Evolutionary conservation across 2,888 invertebrate species (phyloP).

Genomic region (Plusia festucae): DNA sequence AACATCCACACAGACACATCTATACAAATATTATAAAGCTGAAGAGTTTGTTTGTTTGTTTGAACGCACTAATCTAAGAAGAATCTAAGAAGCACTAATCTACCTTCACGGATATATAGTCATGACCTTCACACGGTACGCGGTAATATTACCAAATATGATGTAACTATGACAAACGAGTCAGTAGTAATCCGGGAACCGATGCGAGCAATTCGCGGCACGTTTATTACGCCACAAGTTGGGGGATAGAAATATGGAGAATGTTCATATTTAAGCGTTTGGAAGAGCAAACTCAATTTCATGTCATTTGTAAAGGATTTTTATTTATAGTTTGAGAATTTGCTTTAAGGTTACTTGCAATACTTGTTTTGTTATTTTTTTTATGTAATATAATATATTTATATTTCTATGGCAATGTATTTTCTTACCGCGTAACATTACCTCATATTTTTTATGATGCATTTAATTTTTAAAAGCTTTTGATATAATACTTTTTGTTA

Average conservation of each 20-base stretch:
- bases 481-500: too few species aligned
- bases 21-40: too few species aligned
- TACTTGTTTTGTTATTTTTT: too few species aligned
- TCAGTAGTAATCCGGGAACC: conserved; percentile 28
- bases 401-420: too few species aligned
- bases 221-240: conserved; percentile 36
- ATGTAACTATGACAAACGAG: conserved; percentile 23
- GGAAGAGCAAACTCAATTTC: neutral
- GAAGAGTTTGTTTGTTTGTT: too few species aligned
- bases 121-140: neutral
- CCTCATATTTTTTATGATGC: too few species aligned
- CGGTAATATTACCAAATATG: conserved; percentile 9
- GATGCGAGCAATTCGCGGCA: conserved; percentile 22
- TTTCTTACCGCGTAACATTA: too few species aligned
- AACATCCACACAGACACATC: too few species aligned
- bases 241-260: conserved; percentile 29
- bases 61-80: too few species aligned
- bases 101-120: neutral
- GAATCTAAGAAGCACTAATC: too few species aligned
- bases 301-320: neutral
- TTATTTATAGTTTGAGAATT: neutral
- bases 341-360: neutral
- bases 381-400: too few species aligned
- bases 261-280: conserved; percentile 21
- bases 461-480: too few species aligned